phyloP scores from a whole-genome alignment of 2,888 invertebrate species.

The Cephalotes varians region DNA sequence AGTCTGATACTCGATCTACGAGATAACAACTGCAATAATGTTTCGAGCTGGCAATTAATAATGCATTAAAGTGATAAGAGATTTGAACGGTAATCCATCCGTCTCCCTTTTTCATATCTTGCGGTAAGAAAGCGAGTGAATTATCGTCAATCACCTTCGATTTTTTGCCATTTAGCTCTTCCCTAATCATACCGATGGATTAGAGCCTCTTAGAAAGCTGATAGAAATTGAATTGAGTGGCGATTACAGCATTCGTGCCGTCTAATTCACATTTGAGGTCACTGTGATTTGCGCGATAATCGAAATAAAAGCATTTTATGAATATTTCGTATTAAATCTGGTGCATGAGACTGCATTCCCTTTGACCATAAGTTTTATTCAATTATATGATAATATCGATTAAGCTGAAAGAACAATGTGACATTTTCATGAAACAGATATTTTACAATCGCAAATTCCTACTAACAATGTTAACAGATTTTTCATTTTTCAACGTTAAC shows the following conservation, averaged over 20 bases:
- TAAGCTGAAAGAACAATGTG: slow-evolving; percentile 2
- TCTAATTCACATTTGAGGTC: slow-evolving; percentile 19
- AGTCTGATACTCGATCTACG: slow-evolving; percentile 7
- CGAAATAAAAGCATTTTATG: neutral
- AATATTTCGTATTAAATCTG: neutral
- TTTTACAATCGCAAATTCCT: too few relatives aligned
- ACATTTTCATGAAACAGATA: neutral
- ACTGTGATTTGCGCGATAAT: neutral
- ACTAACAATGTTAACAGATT: neutral
- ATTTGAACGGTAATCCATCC: slow-evolving; percentile 19
- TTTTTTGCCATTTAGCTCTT: slow-evolving; percentile 36
- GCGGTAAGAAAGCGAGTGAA: slow-evolving; percentile 35
- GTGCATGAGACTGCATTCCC: neutral
- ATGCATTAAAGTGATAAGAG: slow-evolving; percentile 25
- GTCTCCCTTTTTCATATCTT: slow-evolving; percentile 31
- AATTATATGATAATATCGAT: neutral
- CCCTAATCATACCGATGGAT: slow-evolving; percentile 46
- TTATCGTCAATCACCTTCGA: slow-evolving; percentile 55
- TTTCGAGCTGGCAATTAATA: slow-evolving; percentile 24
- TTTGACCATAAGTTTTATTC: slow-evolving; percentile 7
- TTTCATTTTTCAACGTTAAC: too few relatives aligned
- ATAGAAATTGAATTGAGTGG: slow-evolving; percentile 39
- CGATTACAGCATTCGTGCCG: slow-evolving; percentile 10
- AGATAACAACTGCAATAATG: neutral
- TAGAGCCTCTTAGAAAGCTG: slow-evolving; percentile 44